Evolutionary conservation across 1,140 invertebrate species (phyloP), one percentile per base, ranked within the genome.

Genomic region (Heliothis subflexa): DNA sequence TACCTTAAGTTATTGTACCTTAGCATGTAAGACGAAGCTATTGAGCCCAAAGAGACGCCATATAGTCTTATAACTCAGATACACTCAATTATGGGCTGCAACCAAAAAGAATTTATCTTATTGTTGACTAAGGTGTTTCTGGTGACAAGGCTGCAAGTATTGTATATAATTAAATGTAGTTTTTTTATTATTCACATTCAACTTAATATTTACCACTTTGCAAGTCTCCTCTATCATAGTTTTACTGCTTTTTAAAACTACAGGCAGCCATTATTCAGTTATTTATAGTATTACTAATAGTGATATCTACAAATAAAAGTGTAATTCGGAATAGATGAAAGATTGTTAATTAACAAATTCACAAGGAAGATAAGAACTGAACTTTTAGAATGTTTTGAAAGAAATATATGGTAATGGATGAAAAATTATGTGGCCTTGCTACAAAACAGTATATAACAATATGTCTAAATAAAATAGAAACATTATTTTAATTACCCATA

Each of bases 1-100:
- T 88, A 72, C 85, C 90, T 33, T 93, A 89, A 82, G 52, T 28
- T 28, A 13, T 54, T 72, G 45, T 73, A n/a, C 66, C 55, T 3
- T 82, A 80, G 61, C 25, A 13, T 59, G 21, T 84, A 82, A 82
- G 83, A 28, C 33, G 21, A 59, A 72, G 12, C 71, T 59, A 70
- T 79, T 82, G 78, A 80, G 78, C 78, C 78, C 80, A 83, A 83
- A 84, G 83, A 84, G 83, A 83, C 57, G n/a, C 47, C 47, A 54
- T 75, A 75, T 59, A 25, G 14, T 75, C 47, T 62, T 45, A 52
- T 64, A 47, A 47, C 40, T 49, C 62, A 47, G 40, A 49, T 54
- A 14, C 68, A 71, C 33, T 55, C 66, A 55, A 2, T 14, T n/a
- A 54, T 45, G 28, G 25, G 70, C 70, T 72, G n/a, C 14, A 54